phyloP scores from a whole-genome alignment of 2,113 vertebrate species.

The Deroptyus accipitrinus region DNA sequence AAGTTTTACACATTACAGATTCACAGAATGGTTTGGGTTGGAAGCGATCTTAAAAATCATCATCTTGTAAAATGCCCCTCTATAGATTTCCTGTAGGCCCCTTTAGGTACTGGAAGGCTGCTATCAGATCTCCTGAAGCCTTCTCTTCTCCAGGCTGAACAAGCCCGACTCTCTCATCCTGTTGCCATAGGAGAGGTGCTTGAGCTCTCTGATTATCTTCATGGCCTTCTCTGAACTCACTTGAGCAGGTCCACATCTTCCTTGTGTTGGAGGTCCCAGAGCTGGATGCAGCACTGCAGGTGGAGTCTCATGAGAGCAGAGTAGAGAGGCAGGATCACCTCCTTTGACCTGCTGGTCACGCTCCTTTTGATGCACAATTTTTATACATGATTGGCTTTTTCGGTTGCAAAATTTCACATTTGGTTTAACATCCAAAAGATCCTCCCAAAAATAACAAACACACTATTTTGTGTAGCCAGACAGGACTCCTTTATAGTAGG shows the following conservation, averaged over 20 bases:
- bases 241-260: not conserved
- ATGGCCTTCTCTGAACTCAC: not conserved
- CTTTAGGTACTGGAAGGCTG: not conserved
- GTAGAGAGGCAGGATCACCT: not conserved
- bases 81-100: not conserved
- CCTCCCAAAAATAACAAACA: slow-evolving; percentile 43
- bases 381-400: not conserved
- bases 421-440: slow-evolving; percentile 78
- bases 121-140: not conserved
- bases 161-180: not conserved
- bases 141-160: not conserved
- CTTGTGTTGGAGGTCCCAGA: too few species aligned
- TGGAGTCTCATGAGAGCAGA: not conserved
- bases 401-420: slow-evolving; percentile 75
- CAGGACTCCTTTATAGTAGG: slow-evolving; percentile 67
- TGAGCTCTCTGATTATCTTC: not conserved
- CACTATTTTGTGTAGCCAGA: slow-evolving; percentile 64
- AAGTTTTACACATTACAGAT: slow-evolving; percentile 29
- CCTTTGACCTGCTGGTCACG: not conserved
- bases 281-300: not conserved
- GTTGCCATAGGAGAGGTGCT: not conserved
- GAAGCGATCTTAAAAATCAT: not conserved
- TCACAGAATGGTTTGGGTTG: not conserved
- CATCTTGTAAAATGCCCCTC: not conserved
- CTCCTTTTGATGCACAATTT: not conserved